Evolutionary conservation across 2,797 vertebrate species (phyloP), one percentile per base, ranked within the genome.

Genomic region (Characodon lateralis): DNA sequence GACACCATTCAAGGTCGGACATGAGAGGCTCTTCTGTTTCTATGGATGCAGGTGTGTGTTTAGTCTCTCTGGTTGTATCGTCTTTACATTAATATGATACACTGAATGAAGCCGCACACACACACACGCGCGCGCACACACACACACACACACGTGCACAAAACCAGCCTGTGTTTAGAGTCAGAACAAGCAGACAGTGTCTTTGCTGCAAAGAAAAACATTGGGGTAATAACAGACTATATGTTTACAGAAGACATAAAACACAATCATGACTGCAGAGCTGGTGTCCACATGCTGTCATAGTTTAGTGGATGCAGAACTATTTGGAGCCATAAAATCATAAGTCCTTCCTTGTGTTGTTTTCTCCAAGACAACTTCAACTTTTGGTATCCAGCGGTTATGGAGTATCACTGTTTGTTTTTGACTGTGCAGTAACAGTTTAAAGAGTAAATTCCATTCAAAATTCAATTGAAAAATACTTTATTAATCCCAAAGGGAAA

Each of bases 31-130:
- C 71, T 75, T 91, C 87, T 93, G 89, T 90, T 81, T 31, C 72
- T 76, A 61, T 74, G 80, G 84, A 76, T 88, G 92, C 91, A 93
- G 91, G 90, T 94, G 91, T 91, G 89, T 89, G 84, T 82, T 87
- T 80, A 48, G 73, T 79, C 81, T 85, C 31, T 31, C 70, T 56
- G 69, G 76, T 80, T 82, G 73, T 69, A 83, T 89, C 81, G 66
- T 83, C 82, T 81, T 85, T 82, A 75, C 78, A 78, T 88, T 88
- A 80, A 85, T 89, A 58, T 79, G 74, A 79, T 72, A 50, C 59
- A 59, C 48, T 84, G 86, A 83, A 82, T 71, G 9, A 81, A 26
- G 72, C 79, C 74, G 80, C 89, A 31, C 31, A 31, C 31, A 31
- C 31, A 31, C 31, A 31, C 31, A 2, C 31, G 2, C 31, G 2